Evolutionary conservation across 2,797 vertebrate species (phyloP).

Genomic region (Merluccius polli): DNA sequence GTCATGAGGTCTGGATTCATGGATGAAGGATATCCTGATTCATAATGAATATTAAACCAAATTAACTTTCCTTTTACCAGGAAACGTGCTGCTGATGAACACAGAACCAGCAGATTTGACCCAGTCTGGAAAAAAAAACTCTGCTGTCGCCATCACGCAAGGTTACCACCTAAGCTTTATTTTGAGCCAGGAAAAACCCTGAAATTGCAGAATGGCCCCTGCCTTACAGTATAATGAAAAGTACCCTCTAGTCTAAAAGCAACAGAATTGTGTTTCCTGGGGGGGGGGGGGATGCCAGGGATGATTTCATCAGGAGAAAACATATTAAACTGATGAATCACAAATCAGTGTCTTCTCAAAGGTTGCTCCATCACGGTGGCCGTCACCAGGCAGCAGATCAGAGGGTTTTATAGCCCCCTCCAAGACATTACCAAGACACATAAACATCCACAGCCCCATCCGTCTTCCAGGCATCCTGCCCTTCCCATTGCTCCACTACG

Average conservation of each 20-base stretch:
- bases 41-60: too few relatives aligned
- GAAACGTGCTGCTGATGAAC: too few relatives aligned
- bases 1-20: too few relatives aligned
- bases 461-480: constrained; percentile 22
- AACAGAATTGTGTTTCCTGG: neutral
- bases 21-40: too few relatives aligned
- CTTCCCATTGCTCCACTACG: neutral
- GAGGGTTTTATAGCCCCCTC: constrained; percentile 33
- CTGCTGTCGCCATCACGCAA: too few relatives aligned
- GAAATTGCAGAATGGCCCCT: neutral
- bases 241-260: neutral
- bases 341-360: constrained; percentile 19
- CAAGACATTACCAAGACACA: constrained; percentile 39
- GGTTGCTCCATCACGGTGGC: constrained; percentile 20
- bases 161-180: too few relatives aligned
- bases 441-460: constrained; percentile 37
- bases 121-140: too few relatives aligned
- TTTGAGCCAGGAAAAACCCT: too few relatives aligned
- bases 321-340: constrained; percentile 14
- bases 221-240: neutral
- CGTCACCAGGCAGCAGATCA: constrained; percentile 11
- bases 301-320: constrained; percentile 1
- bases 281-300: too few relatives aligned
- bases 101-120: too few relatives aligned
- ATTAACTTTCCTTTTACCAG: too few relatives aligned